These are phyloP conservation scores for Noctua janthina DNA, from an alignment of 2,888 invertebrate genomes.

Conservation along the genomic window DNA sequence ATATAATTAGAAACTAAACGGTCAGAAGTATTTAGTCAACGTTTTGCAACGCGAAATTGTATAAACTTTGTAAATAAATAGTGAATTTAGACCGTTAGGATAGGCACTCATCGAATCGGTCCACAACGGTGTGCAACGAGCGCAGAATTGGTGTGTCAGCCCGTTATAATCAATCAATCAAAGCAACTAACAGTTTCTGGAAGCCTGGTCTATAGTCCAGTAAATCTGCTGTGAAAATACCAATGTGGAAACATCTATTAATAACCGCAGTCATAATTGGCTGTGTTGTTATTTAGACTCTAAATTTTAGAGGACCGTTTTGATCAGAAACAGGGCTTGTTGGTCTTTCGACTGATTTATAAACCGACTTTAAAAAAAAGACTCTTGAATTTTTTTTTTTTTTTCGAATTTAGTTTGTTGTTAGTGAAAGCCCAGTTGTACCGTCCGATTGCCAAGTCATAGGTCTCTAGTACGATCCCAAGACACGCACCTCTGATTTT, in stretches of 20 bases:
- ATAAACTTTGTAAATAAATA: constrained; percentile 41
- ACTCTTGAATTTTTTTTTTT: too few species aligned
- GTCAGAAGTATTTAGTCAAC: constrained; percentile 48
- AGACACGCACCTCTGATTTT: too few species aligned
- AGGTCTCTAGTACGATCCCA: too few species aligned
- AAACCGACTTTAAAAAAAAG: too few species aligned
- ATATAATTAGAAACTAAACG: constrained; percentile 55
- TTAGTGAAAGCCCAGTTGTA: too few species aligned
- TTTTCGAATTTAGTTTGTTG: too few species aligned
- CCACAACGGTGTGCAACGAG: constrained; percentile 9
- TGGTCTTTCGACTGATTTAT: not conserved
- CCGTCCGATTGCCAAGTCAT: too few species aligned
- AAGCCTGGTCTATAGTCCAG: not conserved
- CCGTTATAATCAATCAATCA: constrained; percentile 35
- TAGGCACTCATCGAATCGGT: constrained; percentile 34
- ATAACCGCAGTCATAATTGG: not conserved
- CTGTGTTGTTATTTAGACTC: not conserved
- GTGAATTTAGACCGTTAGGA: constrained; percentile 44
- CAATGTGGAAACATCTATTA: not conserved
- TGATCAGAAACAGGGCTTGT: not conserved
- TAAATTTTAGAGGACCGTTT: not conserved
- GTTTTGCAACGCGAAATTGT: constrained; percentile 47
- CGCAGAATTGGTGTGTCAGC: constrained; percentile 32
- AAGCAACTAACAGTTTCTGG: constrained; percentile 1
- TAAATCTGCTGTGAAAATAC: not conserved